A percentile compares a stretch with the other conserved stretches of the same genome.
These are phyloP conservation scores for Tamandua tetradactyla DNA, from an alignment of 2,797 vertebrate genomes.

Conservation along the genomic window DNA sequence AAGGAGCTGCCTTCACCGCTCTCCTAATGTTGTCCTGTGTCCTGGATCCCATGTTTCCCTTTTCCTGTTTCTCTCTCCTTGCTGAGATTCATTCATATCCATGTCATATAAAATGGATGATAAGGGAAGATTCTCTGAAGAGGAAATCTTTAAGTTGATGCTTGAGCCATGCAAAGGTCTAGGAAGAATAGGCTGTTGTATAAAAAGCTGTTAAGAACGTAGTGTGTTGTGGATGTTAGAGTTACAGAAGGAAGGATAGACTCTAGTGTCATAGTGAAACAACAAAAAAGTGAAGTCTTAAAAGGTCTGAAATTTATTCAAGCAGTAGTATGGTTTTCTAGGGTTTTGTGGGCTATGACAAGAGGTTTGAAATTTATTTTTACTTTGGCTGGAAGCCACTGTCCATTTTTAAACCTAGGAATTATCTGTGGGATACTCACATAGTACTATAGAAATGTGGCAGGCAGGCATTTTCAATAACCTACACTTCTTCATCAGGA, in stretches of 20 bases:
- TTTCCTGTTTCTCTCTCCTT: neutral
- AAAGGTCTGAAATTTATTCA: neutral
- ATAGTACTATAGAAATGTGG: neutral
- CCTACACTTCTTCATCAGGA: neutral
- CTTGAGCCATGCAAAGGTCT: neutral
- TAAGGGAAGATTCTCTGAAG: neutral
- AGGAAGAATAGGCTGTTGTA: neutral
- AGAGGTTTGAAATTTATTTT: neutral
- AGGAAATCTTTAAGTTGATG: neutral
- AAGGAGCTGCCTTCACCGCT: neutral
- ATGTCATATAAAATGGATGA: no score
- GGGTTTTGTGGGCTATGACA: neutral
- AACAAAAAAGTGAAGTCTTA: neutral
- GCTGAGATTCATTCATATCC: neutral
- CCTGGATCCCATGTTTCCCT: neutral
- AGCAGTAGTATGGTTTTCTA: neutral
- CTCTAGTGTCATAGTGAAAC: neutral
- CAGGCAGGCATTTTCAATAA: neutral
- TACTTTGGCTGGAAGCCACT: neutral
- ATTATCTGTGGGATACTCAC: neutral
- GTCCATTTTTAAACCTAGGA: neutral
- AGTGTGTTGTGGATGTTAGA: neutral
- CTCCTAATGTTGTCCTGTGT: neutral
- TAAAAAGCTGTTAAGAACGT: neutral
- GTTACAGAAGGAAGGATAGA: neutral